Evolutionary conservation across 2,113 vertebrate species (phyloP).

Genomic region (Mus pahari): DNA sequence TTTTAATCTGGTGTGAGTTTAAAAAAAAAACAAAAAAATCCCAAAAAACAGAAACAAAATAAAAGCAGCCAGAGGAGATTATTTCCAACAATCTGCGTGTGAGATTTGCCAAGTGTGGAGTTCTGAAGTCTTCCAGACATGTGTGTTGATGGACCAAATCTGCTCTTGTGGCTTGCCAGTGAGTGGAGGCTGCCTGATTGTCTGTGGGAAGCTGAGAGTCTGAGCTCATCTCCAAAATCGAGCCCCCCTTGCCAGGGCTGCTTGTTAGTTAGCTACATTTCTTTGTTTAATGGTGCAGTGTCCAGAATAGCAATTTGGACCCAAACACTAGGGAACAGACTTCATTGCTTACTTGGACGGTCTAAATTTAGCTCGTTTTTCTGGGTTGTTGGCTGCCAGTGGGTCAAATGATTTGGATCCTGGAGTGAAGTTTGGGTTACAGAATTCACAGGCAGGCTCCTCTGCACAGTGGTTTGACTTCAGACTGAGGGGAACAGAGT

Average conservation of each 20-base stretch:
- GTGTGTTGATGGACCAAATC: conserved; percentile 54
- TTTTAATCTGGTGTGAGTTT: conserved; percentile 57
- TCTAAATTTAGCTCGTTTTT: conserved; percentile 72
- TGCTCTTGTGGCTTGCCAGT: conserved; percentile 21
- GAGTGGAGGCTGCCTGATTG: conserved; percentile 80
- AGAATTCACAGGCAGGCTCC: conserved; percentile 2
- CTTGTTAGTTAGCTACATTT: conserved; percentile 41
- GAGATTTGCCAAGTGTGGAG: conserved; percentile 73
- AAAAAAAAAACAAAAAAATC: background rate
- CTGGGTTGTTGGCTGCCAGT: conserved; percentile 66
- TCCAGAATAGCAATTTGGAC: conserved; percentile 63
- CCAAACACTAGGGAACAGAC: conserved; percentile 62
- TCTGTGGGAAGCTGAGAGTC: conserved; percentile 61
- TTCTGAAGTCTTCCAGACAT: conserved; percentile 77
- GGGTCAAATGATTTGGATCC: conserved; percentile 33
- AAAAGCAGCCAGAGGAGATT: conserved; percentile 70
- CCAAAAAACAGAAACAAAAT: too few relatives aligned
- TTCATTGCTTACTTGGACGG: conserved; percentile 43
- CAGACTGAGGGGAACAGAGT: background rate
- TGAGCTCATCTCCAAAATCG: conserved; percentile 72
- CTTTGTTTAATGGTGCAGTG: conserved; percentile 53
- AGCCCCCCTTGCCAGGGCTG: conserved; percentile 52
- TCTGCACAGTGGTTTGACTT: background rate
- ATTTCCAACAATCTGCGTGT: conserved; percentile 64
- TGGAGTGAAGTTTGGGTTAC: conserved; percentile 7